Conservation (phyloP, 1,140 invertebrate species). For the Drusus annulatus region DNA sequence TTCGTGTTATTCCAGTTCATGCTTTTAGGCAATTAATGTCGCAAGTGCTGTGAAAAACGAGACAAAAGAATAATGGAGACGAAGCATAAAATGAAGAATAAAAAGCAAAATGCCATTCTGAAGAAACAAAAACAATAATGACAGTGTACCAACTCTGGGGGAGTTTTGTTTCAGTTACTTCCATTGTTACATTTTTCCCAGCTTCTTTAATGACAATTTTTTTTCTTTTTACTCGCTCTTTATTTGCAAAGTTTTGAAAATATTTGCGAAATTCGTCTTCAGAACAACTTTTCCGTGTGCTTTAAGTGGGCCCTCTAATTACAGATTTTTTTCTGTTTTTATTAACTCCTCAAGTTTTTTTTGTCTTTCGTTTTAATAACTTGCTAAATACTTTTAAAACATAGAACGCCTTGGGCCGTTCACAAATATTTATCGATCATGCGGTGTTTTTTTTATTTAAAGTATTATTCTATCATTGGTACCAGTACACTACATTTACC, state of each 20-base stretch:
- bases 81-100: constrained; percentile 40
- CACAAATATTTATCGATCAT: too few relatives aligned
- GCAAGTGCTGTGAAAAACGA: constrained; percentile 29
- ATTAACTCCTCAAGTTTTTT: too few relatives aligned
- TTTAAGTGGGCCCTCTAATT: neutral
- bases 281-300: neutral
- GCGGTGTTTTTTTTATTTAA: too few relatives aligned
- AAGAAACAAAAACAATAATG: constrained; percentile 42
- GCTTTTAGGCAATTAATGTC: constrained; percentile 42
- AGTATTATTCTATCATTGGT: too few relatives aligned
- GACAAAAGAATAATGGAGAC: constrained; percentile 41
- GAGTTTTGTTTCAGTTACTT: constrained; percentile 18
- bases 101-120: constrained; percentile 39
- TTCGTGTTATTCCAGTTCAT: constrained; percentile 36
- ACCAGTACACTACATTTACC: too few relatives aligned
- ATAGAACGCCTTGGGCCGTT: too few relatives aligned
- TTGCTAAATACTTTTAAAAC: too few relatives aligned
- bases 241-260: constrained; percentile 38
- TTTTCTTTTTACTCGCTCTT: constrained; percentile 21
- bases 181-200: constrained; percentile 42
- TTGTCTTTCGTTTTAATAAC: too few relatives aligned
- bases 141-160: constrained; percentile 37
- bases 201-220: constrained; percentile 40
- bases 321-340: neutral
- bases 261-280: constrained; percentile 3